A percentile compares a stretch with the other conserved stretches of the same genome.
Conservation (phyloP, 92 coral and sea anemone species). For the Chrysogorgia sp. region DNA sequence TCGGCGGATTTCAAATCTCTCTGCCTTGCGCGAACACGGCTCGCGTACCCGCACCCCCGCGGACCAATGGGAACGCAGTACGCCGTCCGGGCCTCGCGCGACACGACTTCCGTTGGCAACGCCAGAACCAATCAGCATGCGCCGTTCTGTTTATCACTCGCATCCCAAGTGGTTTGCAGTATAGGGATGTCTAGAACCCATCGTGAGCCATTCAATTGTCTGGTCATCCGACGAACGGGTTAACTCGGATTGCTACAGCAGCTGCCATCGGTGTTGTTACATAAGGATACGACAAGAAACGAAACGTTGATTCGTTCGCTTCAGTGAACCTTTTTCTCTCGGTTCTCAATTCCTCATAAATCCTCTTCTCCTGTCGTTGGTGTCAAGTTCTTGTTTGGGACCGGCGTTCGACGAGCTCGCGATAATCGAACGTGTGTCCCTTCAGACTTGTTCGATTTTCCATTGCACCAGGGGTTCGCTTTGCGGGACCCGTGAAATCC, state of each 20-base stretch:
- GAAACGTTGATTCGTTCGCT: too few relatives aligned
- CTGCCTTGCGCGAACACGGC: not conserved
- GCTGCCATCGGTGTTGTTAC: not conserved
- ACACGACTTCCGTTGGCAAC: conserved; percentile 43
- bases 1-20: conserved; percentile 14
- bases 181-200: conserved; percentile 17
- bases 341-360: too few relatives aligned
- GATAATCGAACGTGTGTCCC: too few relatives aligned
- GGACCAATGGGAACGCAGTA: conserved; percentile 29
- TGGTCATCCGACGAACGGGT: not conserved
- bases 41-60: not conserved
- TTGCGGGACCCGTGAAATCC: not conserved
- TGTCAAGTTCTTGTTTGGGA: too few relatives aligned
- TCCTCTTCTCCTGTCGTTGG: too few relatives aligned
- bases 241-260: not conserved
- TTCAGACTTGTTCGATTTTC: not conserved
- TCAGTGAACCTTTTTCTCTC: too few relatives aligned
- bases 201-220: conserved; percentile 19
- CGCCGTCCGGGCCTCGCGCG: not conserved
- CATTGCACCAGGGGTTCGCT: not conserved
- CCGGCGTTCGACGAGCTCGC: too few relatives aligned
- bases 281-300: too few relatives aligned
- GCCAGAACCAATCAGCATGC: conserved; percentile 11
- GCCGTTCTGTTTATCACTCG: conserved; percentile 35
- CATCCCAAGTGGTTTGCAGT: not conserved